A percentile compares a stretch with the other conserved stretches of the same genome.
Evolutionary conservation across 2,113 vertebrate species (phyloP).

Genomic region (Suncus etruscus): DNA sequence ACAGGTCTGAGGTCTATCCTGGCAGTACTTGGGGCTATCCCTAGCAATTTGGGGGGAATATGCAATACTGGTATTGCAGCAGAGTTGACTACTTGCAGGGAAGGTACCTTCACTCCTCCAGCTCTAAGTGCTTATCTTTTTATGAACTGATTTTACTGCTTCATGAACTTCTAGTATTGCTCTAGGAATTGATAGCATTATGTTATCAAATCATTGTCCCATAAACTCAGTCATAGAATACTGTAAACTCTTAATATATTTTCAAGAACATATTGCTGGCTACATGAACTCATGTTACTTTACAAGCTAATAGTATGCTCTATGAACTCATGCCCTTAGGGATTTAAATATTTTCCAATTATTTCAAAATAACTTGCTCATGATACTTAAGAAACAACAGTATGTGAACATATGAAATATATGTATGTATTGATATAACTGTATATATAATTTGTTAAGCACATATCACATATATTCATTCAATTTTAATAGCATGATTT

Average conservation of each 20-base stretch:
- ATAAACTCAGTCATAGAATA: not conserved
- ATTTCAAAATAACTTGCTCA: not conserved
- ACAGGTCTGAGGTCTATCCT: too few relatives aligned
- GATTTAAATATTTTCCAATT: constrained; percentile 5
- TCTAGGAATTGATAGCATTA: not conserved
- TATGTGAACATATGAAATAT: not conserved
- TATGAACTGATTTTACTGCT: not conserved
- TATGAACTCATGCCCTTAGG: not conserved
- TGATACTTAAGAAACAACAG: not conserved
- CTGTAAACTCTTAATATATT: not conserved
- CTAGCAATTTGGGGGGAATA: too few relatives aligned
- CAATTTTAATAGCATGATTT: not conserved
- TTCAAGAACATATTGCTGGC: not conserved
- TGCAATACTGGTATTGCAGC: too few relatives aligned
- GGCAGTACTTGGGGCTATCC: too few relatives aligned
- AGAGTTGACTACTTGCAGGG: too few relatives aligned
- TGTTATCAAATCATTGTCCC: not conserved
- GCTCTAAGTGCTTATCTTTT: not conserved
- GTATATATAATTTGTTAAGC: not conserved
- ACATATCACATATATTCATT: not conserved
- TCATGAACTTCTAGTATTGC: not conserved
- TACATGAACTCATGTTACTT: not conserved
- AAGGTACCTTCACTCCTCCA: too few relatives aligned
- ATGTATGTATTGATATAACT: not conserved
- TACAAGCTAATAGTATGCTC: not conserved